Percentiles rank a stretch among this genome's conserved stretches.
These are phyloP conservation scores for Ectemnius lituratus DNA, from an alignment of 2,888 invertebrate genomes.

Conservation along the genomic window DNA sequence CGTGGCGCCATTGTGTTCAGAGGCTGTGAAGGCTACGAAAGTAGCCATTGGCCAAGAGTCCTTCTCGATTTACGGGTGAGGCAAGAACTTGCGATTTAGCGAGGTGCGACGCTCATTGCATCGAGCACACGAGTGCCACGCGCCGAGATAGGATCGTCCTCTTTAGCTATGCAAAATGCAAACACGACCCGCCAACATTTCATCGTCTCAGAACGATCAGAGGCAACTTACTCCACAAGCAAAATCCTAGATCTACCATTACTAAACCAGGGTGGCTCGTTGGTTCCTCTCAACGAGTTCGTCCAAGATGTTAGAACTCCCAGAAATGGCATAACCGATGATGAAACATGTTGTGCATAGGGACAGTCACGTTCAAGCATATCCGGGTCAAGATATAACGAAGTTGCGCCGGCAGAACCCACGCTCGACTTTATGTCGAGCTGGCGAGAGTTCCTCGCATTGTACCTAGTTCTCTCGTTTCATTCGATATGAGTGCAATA, in stretches of 20 bases:
- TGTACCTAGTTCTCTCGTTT: neutral
- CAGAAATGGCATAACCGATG: slow-evolving; percentile 31
- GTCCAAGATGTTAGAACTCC: too few relatives aligned
- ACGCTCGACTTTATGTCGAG: neutral
- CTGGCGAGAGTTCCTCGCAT: neutral
- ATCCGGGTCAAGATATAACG: slow-evolving; percentile 39
- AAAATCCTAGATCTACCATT: too few relatives aligned
- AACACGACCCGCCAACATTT: too few relatives aligned
- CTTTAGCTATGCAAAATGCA: too few relatives aligned
- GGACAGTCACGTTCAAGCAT: slow-evolving; percentile 23
- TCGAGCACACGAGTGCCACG: neutral
- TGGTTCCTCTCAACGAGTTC: too few relatives aligned
- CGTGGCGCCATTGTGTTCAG: slow-evolving; percentile 38
- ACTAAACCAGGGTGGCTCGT: too few relatives aligned
- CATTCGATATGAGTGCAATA: too few relatives aligned
- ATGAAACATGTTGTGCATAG: slow-evolving; percentile 47
- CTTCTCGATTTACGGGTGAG: slow-evolving; percentile 41
- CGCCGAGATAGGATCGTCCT: neutral
- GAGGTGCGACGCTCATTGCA: neutral
- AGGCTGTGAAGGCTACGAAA: slow-evolving; percentile 53
- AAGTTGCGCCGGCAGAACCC: neutral
- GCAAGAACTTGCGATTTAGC: neutral
- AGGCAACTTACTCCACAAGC: too few relatives aligned
- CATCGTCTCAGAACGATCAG: too few relatives aligned
- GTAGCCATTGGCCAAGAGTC: slow-evolving; percentile 42